Conservation (phyloP, 1,140 invertebrate genomes). For the Orchesella cincta region DNA sequence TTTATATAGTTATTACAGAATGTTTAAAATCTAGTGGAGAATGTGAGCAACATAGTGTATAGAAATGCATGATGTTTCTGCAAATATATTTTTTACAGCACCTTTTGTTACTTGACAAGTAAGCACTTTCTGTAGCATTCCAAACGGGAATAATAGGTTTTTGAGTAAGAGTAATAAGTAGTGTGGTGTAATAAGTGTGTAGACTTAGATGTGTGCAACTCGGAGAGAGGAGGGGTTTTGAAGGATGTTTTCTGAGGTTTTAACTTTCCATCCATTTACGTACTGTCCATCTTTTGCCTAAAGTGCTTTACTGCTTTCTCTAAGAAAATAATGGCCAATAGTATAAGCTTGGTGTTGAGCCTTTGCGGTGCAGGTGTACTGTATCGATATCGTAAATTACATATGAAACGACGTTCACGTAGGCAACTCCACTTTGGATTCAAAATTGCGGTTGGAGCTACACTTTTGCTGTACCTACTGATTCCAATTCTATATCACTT, state of each 20-base stretch:
- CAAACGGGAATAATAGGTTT: no score
- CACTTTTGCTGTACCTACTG: conserved; percentile 46
- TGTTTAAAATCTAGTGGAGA: no score
- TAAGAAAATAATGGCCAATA: not conserved
- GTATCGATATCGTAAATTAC: conserved; percentile 33
- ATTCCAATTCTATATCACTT: conserved; percentile 45
- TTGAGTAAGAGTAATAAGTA: no score
- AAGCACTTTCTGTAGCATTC: no score
- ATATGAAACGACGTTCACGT: conserved; percentile 42
- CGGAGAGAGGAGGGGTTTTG: no score
- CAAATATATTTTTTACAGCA: no score
- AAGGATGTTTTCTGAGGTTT: not conserved
- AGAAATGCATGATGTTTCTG: no score
- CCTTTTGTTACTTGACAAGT: no score
- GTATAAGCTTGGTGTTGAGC: not conserved
- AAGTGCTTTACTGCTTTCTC: not conserved
- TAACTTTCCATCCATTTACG: not conserved
- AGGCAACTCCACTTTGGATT: conserved; percentile 50
- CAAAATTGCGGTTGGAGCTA: conserved; percentile 45
- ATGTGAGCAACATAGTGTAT: no score
- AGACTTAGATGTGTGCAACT: no score
- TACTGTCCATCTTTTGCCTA: not conserved
- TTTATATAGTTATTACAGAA: no score
- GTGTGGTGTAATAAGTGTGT: no score
- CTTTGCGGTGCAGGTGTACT: not conserved